These are phyloP conservation scores for Thinocorus orbignyianus DNA, from an alignment of 2,113 vertebrate genomes.

Conservation along the genomic window DNA sequence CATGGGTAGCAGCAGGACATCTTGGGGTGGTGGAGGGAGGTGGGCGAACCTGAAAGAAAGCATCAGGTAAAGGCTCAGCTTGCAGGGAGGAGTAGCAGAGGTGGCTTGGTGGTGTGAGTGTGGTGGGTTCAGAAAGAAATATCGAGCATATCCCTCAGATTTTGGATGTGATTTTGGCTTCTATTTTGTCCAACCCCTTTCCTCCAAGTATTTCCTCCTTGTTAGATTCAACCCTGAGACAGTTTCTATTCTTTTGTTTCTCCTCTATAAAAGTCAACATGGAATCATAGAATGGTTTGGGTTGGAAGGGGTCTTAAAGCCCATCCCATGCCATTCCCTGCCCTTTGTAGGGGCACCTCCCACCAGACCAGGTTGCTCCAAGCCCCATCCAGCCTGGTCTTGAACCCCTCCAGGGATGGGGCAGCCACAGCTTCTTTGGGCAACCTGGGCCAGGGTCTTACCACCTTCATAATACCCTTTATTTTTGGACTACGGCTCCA, in stretches of 20 bases:
- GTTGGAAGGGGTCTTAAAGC: not conserved
- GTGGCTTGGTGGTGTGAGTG: not conserved
- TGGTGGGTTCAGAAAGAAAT: not conserved
- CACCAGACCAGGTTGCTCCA: not conserved
- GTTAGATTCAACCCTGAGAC: not conserved
- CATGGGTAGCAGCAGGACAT: conserved; percentile 17
- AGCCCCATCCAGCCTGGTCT: not conserved
- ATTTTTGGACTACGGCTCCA: not conserved
- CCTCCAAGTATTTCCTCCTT: not conserved
- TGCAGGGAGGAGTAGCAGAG: rapidly evolving
- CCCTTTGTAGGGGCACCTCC: not conserved
- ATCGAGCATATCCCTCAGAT: not conserved
- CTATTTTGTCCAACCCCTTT: not conserved
- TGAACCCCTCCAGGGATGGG: not conserved
- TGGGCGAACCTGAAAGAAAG: not conserved
- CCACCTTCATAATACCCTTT: not conserved
- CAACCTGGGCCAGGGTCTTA: not conserved
- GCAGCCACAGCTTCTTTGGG: not conserved
- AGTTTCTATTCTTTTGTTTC: not conserved
- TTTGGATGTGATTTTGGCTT: not conserved
- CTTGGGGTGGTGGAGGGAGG: not conserved
- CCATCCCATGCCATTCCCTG: not conserved
- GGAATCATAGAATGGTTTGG: not conserved
- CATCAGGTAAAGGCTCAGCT: rapidly evolving
- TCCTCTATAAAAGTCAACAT: not conserved